phyloP scores from a whole-genome alignment of 2,113 vertebrate species.

The Melanocharis versteri region DNA sequence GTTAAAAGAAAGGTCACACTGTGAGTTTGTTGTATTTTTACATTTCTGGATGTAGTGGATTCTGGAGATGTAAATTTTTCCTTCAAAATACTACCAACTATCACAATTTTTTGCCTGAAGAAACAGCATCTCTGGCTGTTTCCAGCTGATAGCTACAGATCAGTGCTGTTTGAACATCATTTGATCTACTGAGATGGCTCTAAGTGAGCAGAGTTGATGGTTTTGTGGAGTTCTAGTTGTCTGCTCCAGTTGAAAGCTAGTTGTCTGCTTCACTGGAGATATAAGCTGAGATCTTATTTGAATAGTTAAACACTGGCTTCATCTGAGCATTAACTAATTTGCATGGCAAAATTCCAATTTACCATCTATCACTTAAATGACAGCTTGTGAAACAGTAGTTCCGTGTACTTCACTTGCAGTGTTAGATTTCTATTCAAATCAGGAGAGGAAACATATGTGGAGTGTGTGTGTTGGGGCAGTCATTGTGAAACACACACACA shows the following conservation, averaged over 20 bases:
- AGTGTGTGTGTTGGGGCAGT: slow-evolving; percentile 1
- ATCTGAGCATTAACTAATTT: slow-evolving; percentile 65
- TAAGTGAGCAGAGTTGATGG: slow-evolving; percentile 35
- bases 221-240: slow-evolving; percentile 44
- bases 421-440: slow-evolving; percentile 39
- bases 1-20: slow-evolving; percentile 13
- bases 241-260: slow-evolving; percentile 47
- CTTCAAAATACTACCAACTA: slow-evolving; percentile 6
- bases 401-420: slow-evolving; percentile 10
- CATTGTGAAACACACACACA: slow-evolving; percentile 27
- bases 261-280: slow-evolving; percentile 58
- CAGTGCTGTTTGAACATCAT: slow-evolving; percentile 42
- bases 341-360: slow-evolving; percentile 60
- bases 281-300: slow-evolving; percentile 59
- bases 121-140: slow-evolving; percentile 55
- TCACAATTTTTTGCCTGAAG: slow-evolving; percentile 25
- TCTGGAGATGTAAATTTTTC: slow-evolving; percentile 28
- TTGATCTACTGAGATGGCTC: slow-evolving; percentile 57
- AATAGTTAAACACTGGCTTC: slow-evolving; percentile 61
- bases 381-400: slow-evolving; percentile 54
- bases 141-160: slow-evolving; percentile 68
- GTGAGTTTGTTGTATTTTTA: not conserved
- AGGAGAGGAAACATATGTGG: slow-evolving; percentile 44
- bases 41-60: not conserved
- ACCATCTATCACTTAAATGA: slow-evolving; percentile 59